Conservation (phyloP, 2,888 invertebrate species). For the Nineta flava region DNA sequence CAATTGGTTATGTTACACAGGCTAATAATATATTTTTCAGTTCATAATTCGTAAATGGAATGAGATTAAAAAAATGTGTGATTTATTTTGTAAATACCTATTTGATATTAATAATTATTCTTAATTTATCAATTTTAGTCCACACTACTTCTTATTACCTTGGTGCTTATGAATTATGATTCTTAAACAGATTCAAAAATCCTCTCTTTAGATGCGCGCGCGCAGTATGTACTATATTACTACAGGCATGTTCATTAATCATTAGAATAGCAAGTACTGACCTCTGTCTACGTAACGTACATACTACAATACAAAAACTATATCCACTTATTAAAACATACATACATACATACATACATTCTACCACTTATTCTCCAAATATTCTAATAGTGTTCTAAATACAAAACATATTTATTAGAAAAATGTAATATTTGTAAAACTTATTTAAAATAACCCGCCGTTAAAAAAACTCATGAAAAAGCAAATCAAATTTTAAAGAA, state of each 20-base stretch:
- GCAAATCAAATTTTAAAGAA: background rate
- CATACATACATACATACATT: slow-evolving; percentile 1
- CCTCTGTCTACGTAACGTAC: slow-evolving; percentile 2
- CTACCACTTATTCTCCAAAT: background rate
- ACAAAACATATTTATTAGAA: background rate
- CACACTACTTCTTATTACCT: slow-evolving; percentile 1
- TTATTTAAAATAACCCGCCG: background rate
- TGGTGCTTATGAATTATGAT: slow-evolving; percentile 2
- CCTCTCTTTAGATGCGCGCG: slow-evolving; percentile 1
- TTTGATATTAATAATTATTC: background rate
- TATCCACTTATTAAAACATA: background rate
- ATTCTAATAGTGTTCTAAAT: too few species aligned
- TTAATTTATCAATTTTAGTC: background rate
- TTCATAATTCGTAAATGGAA: too few species aligned
- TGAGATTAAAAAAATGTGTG: background rate
- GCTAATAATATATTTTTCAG: too few species aligned
- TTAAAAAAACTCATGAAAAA: background rate
- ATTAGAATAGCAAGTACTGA: slow-evolving; percentile 28
- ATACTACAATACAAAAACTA: slow-evolving; percentile 8
- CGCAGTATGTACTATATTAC: slow-evolving; percentile 1
- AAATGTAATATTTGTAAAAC: background rate
- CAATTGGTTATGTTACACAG: too few species aligned
- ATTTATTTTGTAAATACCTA: background rate
- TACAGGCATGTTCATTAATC: slow-evolving; percentile 23
- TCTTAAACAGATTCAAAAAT: background rate